These are phyloP conservation scores for Therioaphis trifolii DNA, from an alignment of 2,888 invertebrate genomes.

Conservation along the genomic window DNA sequence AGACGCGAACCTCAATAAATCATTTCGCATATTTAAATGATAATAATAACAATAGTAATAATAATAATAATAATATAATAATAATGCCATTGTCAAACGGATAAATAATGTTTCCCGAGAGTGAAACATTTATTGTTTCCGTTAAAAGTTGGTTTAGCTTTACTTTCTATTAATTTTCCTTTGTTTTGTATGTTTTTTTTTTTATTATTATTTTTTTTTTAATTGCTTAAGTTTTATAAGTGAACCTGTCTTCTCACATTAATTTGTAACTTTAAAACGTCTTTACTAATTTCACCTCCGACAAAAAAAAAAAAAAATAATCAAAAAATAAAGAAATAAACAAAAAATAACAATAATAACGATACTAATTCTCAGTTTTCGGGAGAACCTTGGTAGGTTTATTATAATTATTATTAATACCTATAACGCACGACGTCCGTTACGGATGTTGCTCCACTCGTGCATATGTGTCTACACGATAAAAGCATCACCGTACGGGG, in stretches of 20 bases:
- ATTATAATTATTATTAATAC: no score
- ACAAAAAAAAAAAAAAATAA: no score
- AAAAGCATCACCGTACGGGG: no score
- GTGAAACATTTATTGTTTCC: slow-evolving; percentile 30
- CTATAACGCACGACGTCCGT: no score
- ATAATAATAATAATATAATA: no score
- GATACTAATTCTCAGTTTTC: no score
- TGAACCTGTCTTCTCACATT: slow-evolving; percentile 1
- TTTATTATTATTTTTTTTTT: background rate
- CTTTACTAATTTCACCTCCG: background rate
- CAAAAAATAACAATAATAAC: no score
- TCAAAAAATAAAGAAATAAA: no score
- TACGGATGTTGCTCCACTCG: no score
- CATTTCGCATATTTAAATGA: background rate
- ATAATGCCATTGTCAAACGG: background rate
- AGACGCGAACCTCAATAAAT: slow-evolving; percentile 8
- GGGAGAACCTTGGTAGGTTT: no score
- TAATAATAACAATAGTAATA: no score
- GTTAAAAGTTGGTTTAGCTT: slow-evolving; percentile 22
- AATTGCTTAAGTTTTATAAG: slow-evolving; percentile 12
- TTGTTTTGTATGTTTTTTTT: background rate
- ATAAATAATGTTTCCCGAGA: background rate
- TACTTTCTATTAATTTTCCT: background rate
- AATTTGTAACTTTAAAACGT: slow-evolving; percentile 4
- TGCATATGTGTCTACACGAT: no score